Percentiles rank a stretch among this genome's conserved stretches.
Conservation (phyloP, 2,113 vertebrate genomes). For the Peucedramus taeniatus region DNA sequence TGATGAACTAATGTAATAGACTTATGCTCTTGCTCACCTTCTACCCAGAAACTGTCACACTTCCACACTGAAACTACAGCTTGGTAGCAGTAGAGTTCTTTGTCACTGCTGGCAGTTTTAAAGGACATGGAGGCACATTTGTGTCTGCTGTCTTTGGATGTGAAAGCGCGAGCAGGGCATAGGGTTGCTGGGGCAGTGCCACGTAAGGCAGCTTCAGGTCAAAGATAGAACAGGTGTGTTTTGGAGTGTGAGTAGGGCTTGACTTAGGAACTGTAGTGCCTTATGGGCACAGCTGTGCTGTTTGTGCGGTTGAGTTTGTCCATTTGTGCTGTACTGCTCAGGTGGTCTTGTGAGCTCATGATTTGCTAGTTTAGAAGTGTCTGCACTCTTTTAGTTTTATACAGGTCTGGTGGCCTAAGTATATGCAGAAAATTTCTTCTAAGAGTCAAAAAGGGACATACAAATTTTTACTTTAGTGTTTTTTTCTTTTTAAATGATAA, state of each 20-base stretch:
- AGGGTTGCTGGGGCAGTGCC: accelerated
- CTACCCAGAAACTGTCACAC: accelerated
- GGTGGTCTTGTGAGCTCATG: background rate
- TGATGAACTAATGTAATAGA: background rate
- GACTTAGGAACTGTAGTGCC: background rate
- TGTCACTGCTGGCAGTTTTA: background rate
- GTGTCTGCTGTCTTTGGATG: background rate
- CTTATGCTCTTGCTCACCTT: background rate
- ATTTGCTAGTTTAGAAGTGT: background rate
- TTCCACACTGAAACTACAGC: background rate
- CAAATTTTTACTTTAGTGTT: background rate
- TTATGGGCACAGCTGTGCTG: background rate
- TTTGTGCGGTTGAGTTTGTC: background rate
- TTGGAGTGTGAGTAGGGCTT: background rate
- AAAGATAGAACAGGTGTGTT: background rate
- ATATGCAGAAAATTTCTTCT: background rate
- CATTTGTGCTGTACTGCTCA: accelerated
- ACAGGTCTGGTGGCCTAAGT: background rate
- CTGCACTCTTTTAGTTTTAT: background rate
- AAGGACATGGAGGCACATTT: background rate
- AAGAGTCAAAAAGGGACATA: background rate
- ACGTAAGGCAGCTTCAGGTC: background rate
- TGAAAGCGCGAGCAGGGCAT: accelerated
- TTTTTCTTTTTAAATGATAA: background rate
- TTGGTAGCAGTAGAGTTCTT: background rate